Evolutionary conservation across 2,797 vertebrate species (phyloP), one percentile per base, ranked within the genome.

Genomic region (Pangasius krempfi): DNA sequence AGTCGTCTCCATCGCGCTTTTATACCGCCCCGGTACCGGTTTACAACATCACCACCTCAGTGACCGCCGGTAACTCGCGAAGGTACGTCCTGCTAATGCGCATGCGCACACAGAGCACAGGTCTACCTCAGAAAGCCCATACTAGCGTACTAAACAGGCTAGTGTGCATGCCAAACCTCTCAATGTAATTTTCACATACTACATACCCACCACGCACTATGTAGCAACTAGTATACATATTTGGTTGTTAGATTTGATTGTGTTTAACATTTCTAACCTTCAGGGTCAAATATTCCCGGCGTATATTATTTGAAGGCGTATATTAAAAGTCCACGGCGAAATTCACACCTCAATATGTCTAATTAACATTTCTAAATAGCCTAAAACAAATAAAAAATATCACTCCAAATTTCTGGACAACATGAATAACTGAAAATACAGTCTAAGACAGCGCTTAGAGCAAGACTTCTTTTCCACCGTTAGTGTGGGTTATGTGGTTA

Each of bases 41-140:
- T 76, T 89, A 87, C 91, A 90, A 87, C 89, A 87, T 87, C 88
- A 84, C 89, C 88, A 92, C 91, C 90, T 75, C 91, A 83, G 85
- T 40, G 62, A 68, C 89, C 88, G 79, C 58, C 85, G 91, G 91
- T 88, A 88, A 91, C 82, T 52, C 87, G 84, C 88, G 78, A 87
- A 89, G 90, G 88, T 90, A 86, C 90, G 50, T 50, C 84, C 86
- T 87, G 88, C 91, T 85, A 75, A 84, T 68, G 84, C 50, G 83
- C 84, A 54, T 18, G 37, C 70, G 85, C 50, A 30, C 30, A 85
- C 50, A 37, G 30, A 4, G 30, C 64, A 4, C 64, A 37, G 47
- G 2, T 85, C 50, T 40, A 56, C 33, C 30, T 73, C 30, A 5
- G 10, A 56, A 56, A 85, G 25, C 58, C 58, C 14, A 62, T 20